These are phyloP conservation scores for Trichopria drosophilae DNA, from an alignment of 2,888 invertebrate species.

Conservation along the genomic window DNA sequence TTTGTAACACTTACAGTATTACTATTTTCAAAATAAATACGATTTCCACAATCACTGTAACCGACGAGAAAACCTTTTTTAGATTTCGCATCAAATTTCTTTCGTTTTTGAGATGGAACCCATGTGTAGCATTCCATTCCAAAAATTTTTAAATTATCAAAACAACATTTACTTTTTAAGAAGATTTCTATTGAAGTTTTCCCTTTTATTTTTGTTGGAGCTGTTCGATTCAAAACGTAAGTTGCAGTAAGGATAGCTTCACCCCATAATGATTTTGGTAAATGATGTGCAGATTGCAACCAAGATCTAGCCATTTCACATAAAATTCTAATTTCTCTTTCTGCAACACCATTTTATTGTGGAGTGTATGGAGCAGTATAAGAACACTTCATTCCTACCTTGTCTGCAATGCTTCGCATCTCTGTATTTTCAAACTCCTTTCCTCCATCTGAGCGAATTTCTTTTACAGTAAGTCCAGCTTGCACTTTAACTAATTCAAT, in stretches of 20 bases:
- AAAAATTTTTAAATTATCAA: conserved; percentile 11
- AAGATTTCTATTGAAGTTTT: conserved; percentile 15
- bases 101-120: conserved; percentile 8
- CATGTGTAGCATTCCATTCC: conserved; percentile 10
- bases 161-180: not conserved
- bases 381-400: conserved; percentile 4
- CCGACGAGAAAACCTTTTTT: conserved; percentile 11
- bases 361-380: conserved; percentile 9
- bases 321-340: conserved; percentile 16
- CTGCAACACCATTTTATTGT: conserved; percentile 13
- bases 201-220: conserved; percentile 1
- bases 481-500: conserved; percentile 3
- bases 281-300: conserved; percentile 1
- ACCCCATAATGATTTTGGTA: conserved; percentile 12
- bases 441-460: conserved; percentile 6
- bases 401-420: not conserved
- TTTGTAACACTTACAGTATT: conserved; percentile 3
- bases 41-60: conserved; percentile 11
- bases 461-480: not conserved
- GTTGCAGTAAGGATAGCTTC: conserved; percentile 9
- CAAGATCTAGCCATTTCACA: conserved; percentile 11
- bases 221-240: conserved; percentile 11
- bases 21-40: not conserved
- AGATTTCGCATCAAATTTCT: conserved; percentile 15
- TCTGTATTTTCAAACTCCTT: conserved; percentile 9